These are phyloP conservation scores for Lasioglossum leucozonium DNA, from an alignment of 2,888 invertebrate genomes.

Conservation along the genomic window DNA sequence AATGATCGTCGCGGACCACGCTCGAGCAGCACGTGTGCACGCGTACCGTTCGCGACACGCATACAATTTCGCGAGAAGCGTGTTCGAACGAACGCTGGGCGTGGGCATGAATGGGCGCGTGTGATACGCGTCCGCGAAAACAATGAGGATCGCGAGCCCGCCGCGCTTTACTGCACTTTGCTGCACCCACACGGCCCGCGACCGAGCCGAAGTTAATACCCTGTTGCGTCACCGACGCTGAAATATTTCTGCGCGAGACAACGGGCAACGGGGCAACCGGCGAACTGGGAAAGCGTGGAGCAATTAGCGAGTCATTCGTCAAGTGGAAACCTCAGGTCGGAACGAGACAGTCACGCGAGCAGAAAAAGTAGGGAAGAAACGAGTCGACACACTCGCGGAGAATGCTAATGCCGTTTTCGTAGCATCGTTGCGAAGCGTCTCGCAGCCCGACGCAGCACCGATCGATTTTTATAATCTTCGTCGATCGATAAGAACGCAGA, in stretches of 20 bases:
- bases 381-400: not conserved
- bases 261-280: not conserved
- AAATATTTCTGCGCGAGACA: conserved; percentile 19
- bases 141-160: conserved; percentile 34
- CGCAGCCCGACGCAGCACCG: not conserved
- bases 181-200: conserved; percentile 19
- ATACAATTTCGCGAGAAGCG: not conserved
- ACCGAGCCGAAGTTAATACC: conserved; percentile 26
- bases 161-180: conserved; percentile 30
- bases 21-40: conserved; percentile 37
- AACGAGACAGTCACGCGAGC: conserved; percentile 19
- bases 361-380: not conserved
- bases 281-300: conserved; percentile 25
- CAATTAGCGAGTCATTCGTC: conserved; percentile 36
- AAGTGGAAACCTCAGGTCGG: not conserved
- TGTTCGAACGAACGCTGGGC: conserved; percentile 19
- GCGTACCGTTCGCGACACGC: conserved; percentile 14
- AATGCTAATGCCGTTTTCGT: not conserved
- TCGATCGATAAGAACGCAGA: not conserved
- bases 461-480: not conserved
- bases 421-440: not conserved
- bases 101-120: conserved; percentile 57
- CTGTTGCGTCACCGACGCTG: conserved; percentile 41
- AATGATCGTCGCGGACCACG: conserved; percentile 46
- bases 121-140: conserved; percentile 35